Evolutionary conservation across 2,888 invertebrate species (phyloP), one percentile per base, ranked within the genome.

Genomic region (Clitarchus hookeri): DNA sequence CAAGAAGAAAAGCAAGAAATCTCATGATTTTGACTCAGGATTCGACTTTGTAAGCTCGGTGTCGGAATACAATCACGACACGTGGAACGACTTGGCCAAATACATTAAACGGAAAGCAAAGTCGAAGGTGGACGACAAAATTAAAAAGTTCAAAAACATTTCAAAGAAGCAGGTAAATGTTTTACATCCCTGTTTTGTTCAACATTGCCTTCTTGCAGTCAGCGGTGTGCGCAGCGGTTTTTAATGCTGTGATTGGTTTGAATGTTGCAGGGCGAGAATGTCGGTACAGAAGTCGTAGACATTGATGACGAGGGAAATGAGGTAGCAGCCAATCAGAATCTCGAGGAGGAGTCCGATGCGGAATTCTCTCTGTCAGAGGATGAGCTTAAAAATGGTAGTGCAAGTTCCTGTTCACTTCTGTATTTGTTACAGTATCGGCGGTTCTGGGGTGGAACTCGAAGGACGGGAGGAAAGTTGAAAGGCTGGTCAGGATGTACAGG

Each of bases 71-170:
- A 96, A 97, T 90, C 91, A 95, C 92, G 96, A 97, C 90, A 94
- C 96, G 8, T 96, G 96, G 96, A 95, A 96, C 90, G 95, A 96
- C 91, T 90, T 97, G 44, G 94, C 94, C 89, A 96, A 96, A 89
- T 96, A 96, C 91, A 94, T 97, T 0, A 95, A 96, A 90, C 93
- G 96, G 65, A 96, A 96, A 92, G 95, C 95, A 0, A 95, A 96
- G 89, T 94, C 95, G 25, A 96, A 96, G 89, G 93, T 97, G 0
- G 97, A 98, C 91, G 97, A 98, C 88, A 97, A 96, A 92, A 97
- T 98, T 88, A 93, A 94, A 79, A 94, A 93, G 88, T 92, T 93
- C 0, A 90, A 36, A 82, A 82, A 0, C 27, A 0, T 82, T 0
- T 25, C 82, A 82, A 26, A 16, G 19, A 44, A 44, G 4, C 82